Evolutionary conservation across 2,113 vertebrate genomes (phyloP).

Genomic region (Xiphophorus maculatus): DNA sequence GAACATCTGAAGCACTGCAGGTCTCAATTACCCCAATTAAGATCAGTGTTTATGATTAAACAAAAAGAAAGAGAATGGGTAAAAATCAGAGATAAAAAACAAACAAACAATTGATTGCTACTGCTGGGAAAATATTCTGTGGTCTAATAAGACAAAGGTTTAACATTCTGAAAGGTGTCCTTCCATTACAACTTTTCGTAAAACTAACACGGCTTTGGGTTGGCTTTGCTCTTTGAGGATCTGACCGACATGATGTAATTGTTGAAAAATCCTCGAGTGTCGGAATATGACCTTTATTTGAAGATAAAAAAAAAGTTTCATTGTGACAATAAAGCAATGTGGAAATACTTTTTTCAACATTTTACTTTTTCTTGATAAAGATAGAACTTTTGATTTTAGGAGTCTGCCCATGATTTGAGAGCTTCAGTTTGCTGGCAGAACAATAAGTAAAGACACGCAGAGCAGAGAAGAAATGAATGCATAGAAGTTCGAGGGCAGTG

Average conservation of each 20-base stretch:
- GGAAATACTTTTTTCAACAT: not conserved
- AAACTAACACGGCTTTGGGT: not conserved
- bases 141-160: not conserved
- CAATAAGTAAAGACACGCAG: constrained; percentile 2
- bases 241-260: too few relatives aligned
- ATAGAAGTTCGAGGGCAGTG: constrained; percentile 26
- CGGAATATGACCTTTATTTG: not conserved
- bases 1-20: not conserved
- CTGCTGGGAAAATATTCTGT: not conserved
- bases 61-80: not conserved
- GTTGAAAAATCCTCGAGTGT: too few relatives aligned
- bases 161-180: not conserved
- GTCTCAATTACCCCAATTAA: not conserved
- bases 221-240: not conserved
- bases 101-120: not conserved
- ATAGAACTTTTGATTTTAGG: constrained; percentile 6
- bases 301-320: not conserved
- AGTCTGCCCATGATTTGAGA: not conserved
- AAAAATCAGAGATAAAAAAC: not conserved
- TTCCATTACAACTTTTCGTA: not conserved
- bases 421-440: not conserved
- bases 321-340: not conserved
- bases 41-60: not conserved
- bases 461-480: constrained; percentile 28
- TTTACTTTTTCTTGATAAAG: not conserved